Base-by-base conservation (phyloP, 2,888 invertebrate species). In the Mimas tiliae region DNA sequence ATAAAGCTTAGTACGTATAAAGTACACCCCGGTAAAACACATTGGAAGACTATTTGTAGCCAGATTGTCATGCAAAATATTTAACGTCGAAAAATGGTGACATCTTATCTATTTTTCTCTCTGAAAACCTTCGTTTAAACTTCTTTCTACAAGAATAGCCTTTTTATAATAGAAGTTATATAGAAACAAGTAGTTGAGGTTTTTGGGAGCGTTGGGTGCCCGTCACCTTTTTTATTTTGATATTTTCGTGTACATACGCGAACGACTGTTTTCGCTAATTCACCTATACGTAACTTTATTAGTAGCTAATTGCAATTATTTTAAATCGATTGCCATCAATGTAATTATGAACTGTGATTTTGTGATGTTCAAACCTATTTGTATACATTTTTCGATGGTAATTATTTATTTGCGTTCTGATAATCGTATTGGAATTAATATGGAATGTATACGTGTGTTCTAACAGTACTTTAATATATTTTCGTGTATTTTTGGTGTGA, bases 281-380 rank as follows among this genome's bases (percentile, higher is more conserved):
- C 14, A 50, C 11, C 8, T 50, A 19, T 50, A 87, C 79, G 81
- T 88, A 80, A 85, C 73, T 76, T 75, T 81, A 83, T 72, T 77
- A 79, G 76, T 72, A 69, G 66, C 74, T 81, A 87, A 74, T 80
- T 79, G 75, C 78, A 82, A 84, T 83, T 81, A 71, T 80, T 76
- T 81, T 78, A 78, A 80, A 77, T 74, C 76, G 74, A 85, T 88
- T 92, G 93, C 93, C 93, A 93, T 93, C 84, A 84, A 86, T 68
- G 88, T 89, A 90, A 89, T 90, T 89, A 89, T 90, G 82, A 89
- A 91, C 93, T 93, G 93, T 93, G 93, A 93, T 92, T 86, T 85
- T 85, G 74, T 86, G 83, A 91, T 90, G 90, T 91, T 90, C 89
- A 89, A 91, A 88, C 38, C 74, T 75, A 70, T 75, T 74, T 77